A percentile compares a stretch with the other conserved stretches of the same genome.
Conservation (phyloP, 2,888 invertebrate species). For the Scelioninae gen. 1 region DNA sequence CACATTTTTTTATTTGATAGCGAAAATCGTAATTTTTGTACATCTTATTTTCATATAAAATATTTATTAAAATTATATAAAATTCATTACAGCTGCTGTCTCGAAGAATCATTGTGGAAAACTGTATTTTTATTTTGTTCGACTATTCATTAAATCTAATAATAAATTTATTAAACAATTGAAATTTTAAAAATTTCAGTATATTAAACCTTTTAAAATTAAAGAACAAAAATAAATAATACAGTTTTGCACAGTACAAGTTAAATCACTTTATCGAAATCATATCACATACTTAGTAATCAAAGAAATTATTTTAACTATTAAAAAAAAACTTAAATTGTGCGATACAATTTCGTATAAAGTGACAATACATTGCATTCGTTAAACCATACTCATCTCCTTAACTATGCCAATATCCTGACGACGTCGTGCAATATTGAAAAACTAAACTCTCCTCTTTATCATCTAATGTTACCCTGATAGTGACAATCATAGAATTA, state of each 20-base stretch:
- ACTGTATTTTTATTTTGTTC: too few species aligned
- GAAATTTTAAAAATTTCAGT: too few species aligned
- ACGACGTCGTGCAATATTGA: constrained; percentile 56
- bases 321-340: not conserved
- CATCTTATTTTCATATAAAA: too few species aligned
- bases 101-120: too few species aligned
- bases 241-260: constrained; percentile 22
- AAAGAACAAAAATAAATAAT: too few species aligned
- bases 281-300: constrained; percentile 1
- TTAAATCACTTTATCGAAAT: constrained; percentile 18
- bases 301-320: not conserved
- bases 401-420: constrained; percentile 65
- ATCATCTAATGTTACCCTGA: constrained; percentile 19
- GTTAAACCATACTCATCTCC: constrained; percentile 41
- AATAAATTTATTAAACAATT: too few species aligned
- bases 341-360: constrained; percentile 10
- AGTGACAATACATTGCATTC: constrained; percentile 20
- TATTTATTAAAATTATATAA: too few species aligned
- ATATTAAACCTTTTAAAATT: too few species aligned
- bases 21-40: too few species aligned
- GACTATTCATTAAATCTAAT: too few species aligned
- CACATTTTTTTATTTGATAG: too few species aligned
- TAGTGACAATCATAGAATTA: not conserved
- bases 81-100: too few species aligned
- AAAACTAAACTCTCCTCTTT: constrained; percentile 16